These are phyloP conservation scores for Arctopsyche grandis DNA, from an alignment of 1,140 invertebrate genomes.

Conservation along the genomic window DNA sequence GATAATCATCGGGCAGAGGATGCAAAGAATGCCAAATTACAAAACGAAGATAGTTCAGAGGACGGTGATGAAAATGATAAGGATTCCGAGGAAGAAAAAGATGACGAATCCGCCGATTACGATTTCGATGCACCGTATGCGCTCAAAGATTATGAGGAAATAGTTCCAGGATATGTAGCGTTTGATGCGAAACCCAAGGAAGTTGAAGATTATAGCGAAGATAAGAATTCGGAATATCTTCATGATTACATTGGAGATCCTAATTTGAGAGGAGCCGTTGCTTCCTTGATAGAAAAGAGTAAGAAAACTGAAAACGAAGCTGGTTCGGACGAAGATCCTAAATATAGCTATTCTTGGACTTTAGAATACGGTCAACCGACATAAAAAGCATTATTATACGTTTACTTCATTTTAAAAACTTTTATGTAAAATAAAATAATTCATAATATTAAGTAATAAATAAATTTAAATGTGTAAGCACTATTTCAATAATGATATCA, in stretches of 20 bases:
- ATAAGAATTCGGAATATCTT: conserved; percentile 58
- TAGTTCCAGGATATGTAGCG: conserved; percentile 35
- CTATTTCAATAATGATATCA: neutral
- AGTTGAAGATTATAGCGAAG: conserved; percentile 49
- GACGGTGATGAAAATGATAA: conserved; percentile 49
- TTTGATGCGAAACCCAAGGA: conserved; percentile 43
- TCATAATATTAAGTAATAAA: too few relatives aligned
- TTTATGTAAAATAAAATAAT: too few relatives aligned
- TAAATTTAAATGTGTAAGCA: neutral
- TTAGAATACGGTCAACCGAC: conserved; percentile 62
- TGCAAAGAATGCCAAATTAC: conserved; percentile 51
- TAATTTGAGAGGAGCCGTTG: conserved; percentile 58
- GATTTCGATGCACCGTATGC: neutral
- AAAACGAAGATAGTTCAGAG: conserved; percentile 37
- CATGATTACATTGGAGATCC: conserved; percentile 52
- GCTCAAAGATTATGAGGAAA: conserved; percentile 56
- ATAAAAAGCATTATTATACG: conserved; percentile 38
- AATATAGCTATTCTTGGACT: conserved; percentile 66
- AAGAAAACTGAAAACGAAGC: conserved; percentile 60
- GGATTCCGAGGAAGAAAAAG: conserved; percentile 54
- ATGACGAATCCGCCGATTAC: conserved; percentile 48
- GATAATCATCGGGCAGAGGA: conserved; percentile 53
- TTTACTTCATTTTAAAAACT: neutral
- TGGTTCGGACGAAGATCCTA: conserved; percentile 60
- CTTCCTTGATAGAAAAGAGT: conserved; percentile 61